Evolutionary conservation across 2,888 invertebrate genomes (phyloP), one percentile per base, ranked within the genome.

Genomic region (Volucella zonaria): DNA sequence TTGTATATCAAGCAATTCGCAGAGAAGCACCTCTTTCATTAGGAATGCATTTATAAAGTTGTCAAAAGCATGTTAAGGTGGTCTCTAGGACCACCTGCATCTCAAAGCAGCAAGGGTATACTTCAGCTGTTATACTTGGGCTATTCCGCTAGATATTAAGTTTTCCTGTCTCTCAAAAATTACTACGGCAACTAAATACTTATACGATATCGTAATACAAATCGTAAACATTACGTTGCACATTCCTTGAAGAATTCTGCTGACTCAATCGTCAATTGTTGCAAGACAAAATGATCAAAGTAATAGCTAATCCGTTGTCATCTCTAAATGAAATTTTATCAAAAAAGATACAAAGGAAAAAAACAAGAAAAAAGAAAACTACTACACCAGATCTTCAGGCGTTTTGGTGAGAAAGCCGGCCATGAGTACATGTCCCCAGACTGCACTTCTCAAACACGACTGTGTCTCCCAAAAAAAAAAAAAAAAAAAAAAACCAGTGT

Each of bases 261-360:
- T 52, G 68, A 67, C 59, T 76, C 76, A 76, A 31, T 31, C 31
- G 45, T 40, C 52, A 12, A n/a, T 52, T 52, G 59, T 52, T 67
- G 40, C 40, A 52, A 59, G 40, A 77, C 70, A 62, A 73, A n/a
- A 62, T 52, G 52, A 66, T 73, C 58, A 73, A 79, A 70, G 77
- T 11, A 79, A 73, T 59, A 73, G 73, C 79, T 79, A 73, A 79
- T 79, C 79, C 73, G 45, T 51, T 15, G 45, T 79, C 70, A 67
- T 59, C 73, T 73, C 49, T 56, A 59, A 64, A 15, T 8, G 43
- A 78, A 43, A 64, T 54, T 66, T 66, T 12, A 66, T 15, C 45
- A 45, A 59, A 15, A 52, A 43, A 14, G n/a, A 45, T 9, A 18
- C 14, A 67, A 59, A 58, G 42, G 18, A 52, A 15, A 4, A 31